Evolutionary conservation across 2,113 vertebrate species (phyloP).

Genomic region (Oplegnathus fasciatus): DNA sequence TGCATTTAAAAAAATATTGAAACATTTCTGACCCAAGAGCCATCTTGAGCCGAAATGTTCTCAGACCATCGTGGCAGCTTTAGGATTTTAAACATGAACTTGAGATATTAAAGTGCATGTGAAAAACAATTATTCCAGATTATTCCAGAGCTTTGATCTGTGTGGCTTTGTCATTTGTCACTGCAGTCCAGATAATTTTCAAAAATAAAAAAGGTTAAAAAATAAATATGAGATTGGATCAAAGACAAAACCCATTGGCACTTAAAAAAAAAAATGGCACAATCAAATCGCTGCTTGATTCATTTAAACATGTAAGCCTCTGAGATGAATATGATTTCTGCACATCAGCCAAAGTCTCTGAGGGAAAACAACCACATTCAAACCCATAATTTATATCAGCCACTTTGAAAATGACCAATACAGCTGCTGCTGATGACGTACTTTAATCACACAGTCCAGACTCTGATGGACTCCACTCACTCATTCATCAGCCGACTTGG

Average conservation of each 20-base stretch:
- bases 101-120: constrained; percentile 64
- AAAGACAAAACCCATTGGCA: constrained; percentile 32
- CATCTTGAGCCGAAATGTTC: background rate
- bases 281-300: constrained; percentile 17
- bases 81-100: constrained; percentile 30
- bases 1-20: background rate
- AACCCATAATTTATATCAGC: background rate
- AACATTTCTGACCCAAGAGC: constrained; percentile 13
- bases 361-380: constrained; percentile 28
- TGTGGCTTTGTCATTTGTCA: constrained; percentile 34
- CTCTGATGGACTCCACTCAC: background rate
- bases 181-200: background rate
- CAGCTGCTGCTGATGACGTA: background rate
- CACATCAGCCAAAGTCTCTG: constrained; percentile 7
- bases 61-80: constrained; percentile 20
- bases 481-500: background rate
- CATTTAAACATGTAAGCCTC: constrained; percentile 40
- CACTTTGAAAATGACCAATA: background rate
- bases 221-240: constrained; percentile 52
- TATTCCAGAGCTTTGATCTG: constrained; percentile 49
- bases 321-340: constrained; percentile 16
- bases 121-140: background rate
- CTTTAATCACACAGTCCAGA: background rate
- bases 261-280: constrained; percentile 37
- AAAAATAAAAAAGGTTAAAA: constrained; percentile 6